Percentiles rank a stretch among this genome's conserved stretches.
Conservation (phyloP, 2,113 vertebrate genomes). For the Microcebus lehilahytsara region DNA sequence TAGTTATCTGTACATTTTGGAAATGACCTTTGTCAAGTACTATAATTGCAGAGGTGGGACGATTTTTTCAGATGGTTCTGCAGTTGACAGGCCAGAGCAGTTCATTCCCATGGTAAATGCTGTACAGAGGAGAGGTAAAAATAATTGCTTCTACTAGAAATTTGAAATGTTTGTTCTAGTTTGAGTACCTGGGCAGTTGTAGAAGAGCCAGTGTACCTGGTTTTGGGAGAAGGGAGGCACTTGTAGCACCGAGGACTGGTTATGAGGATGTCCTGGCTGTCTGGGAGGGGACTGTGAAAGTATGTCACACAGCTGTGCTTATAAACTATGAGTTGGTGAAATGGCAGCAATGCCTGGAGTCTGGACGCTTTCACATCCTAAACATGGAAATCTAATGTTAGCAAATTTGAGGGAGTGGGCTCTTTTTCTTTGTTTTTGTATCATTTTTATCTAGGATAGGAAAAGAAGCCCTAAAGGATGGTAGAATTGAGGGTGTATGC, state of each 20-base stretch:
- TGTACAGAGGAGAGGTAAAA: not conserved
- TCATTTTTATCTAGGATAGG: not conserved
- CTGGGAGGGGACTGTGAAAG: not conserved
- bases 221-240: too few relatives aligned
- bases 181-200: not conserved
- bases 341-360: not conserved
- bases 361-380: not conserved
- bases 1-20: not conserved
- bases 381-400: not conserved
- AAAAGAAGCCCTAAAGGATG: not conserved
- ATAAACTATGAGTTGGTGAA: not conserved
- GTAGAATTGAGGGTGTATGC: not conserved
- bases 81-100: not conserved
- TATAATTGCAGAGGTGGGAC: not conserved
- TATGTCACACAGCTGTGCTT: not conserved
- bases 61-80: not conserved
- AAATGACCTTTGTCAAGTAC: not conserved
- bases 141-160: not conserved
- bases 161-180: not conserved
- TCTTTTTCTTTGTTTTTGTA: constrained; percentile 3
- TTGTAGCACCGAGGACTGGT: not conserved
- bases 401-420: not conserved
- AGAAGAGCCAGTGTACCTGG: not conserved
- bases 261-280: not conserved
- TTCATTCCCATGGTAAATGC: not conserved